phyloP scores from a whole-genome alignment of 2,888 invertebrate species.

The Eumerus sabulonum region DNA sequence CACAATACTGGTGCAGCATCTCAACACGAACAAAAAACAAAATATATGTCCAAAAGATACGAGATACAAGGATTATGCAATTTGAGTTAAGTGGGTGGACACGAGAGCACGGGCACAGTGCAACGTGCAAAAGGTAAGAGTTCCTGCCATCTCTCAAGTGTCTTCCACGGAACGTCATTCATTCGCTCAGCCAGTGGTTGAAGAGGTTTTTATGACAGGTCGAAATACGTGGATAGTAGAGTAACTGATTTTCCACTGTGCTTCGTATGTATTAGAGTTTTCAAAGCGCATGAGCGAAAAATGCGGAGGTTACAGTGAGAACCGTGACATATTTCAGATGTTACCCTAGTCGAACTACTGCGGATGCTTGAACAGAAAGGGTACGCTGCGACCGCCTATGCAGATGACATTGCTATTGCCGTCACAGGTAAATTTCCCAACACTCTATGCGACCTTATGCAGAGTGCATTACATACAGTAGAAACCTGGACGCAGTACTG shows the following conservation, averaged over 20 bases:
- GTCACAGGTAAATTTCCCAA: no score
- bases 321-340: no score
- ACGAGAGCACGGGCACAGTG: background rate
- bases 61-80: constrained; percentile 53
- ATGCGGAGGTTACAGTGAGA: no score
- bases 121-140: constrained; percentile 31
- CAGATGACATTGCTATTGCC: no score
- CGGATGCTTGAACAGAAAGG: no score
- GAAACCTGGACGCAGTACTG: no score
- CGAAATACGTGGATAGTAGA: constrained; percentile 16
- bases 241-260: constrained; percentile 40
- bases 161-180: constrained; percentile 37
- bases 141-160: constrained; percentile 30
- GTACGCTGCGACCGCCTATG: no score
- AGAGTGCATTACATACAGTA: no score
- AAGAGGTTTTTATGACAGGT: constrained; percentile 15
- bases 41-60: background rate
- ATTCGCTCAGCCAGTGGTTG: constrained; percentile 6
- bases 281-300: constrained; percentile 32
- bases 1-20: constrained; percentile 15
- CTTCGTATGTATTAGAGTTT: constrained; percentile 6
- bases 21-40: no score
- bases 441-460: no score
- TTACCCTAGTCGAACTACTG: no score
- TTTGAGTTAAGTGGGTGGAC: constrained; percentile 32